Conservation (phyloP, 2,113 vertebrate genomes). For the Sinocyclocheilus anshuiensis region DNA sequence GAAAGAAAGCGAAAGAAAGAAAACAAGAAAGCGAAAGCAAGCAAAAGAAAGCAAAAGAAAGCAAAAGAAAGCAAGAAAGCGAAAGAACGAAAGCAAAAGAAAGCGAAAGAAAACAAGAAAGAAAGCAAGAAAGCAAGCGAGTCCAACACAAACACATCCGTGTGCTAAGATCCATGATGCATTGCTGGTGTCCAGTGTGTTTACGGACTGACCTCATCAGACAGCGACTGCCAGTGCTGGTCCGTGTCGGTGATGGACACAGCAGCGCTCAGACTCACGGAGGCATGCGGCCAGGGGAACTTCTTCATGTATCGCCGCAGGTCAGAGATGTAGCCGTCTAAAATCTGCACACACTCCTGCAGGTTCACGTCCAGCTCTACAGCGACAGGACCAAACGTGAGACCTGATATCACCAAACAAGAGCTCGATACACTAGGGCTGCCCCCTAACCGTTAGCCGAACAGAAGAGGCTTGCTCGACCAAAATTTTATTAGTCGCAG, state of each 20-base stretch:
- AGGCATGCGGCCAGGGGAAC: conserved; percentile 71
- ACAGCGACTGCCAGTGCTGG: conserved; percentile 65
- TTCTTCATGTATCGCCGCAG: conserved; percentile 87
- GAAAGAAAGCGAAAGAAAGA: no score
- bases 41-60: no score
- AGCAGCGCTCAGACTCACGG: background rate
- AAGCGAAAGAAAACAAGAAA: no score
- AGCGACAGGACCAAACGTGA: conserved; percentile 21
- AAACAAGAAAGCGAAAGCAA: no score
- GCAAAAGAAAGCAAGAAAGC: no score
- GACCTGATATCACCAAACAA: background rate
- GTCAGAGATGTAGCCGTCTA: conserved; percentile 82
- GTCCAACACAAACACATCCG: background rate
- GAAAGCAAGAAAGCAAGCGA: no score
- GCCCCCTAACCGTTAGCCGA: no score
- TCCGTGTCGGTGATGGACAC: background rate
- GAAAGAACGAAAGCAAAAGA: no score
- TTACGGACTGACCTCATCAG: conserved; percentile 63
- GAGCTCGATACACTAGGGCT: background rate
- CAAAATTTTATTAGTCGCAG: no score
- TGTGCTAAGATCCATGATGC: background rate
- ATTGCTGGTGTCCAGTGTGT: background rate
- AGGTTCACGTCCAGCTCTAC: conserved; percentile 79
- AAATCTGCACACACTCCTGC: conserved; percentile 77
- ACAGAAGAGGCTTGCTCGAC: no score